Percentiles rank a stretch among this genome's conserved stretches.
Evolutionary conservation across 2,113 vertebrate genomes (phyloP).

Genomic region (Clupea harengus): DNA sequence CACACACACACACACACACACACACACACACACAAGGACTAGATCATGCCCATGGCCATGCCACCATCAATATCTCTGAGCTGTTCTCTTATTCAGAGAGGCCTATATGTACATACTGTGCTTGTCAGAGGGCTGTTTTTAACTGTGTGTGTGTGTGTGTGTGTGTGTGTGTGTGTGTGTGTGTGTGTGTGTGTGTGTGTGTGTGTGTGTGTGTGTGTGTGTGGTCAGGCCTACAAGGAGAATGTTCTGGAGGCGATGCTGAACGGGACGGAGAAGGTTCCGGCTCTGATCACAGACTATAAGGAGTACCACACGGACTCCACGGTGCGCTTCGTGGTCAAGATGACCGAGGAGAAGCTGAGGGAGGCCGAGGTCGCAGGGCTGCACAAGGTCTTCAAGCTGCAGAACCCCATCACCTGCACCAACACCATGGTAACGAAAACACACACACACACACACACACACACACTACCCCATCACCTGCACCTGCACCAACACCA

Average conservation of each 20-base stretch:
- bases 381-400: constrained; percentile 96
- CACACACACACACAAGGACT: not conserved
- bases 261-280: constrained; percentile 90
- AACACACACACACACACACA: not conserved
- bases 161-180: not conserved
- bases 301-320: constrained; percentile 96
- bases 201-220: not conserved
- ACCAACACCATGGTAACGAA: constrained; percentile 83
- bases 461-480: too few relatives aligned
- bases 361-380: constrained; percentile 80
- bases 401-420: constrained; percentile 87
- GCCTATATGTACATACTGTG: too few relatives aligned
- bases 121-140: too few relatives aligned
- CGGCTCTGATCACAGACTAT: constrained; percentile 90
- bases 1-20: not conserved
- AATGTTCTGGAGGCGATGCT: constrained; percentile 94
- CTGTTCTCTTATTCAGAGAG: too few relatives aligned
- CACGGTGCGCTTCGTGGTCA: constrained; percentile 89
- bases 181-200: not conserved
- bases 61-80: too few relatives aligned
- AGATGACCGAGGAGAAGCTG: constrained; percentile 86
- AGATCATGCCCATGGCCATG: too few relatives aligned
- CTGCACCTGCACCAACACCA: not conserved
- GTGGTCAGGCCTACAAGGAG: constrained; percentile 85
- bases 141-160: too few relatives aligned